These are phyloP conservation scores for Myrmecobius fasciatus DNA, from an alignment of 2,113 vertebrate species.

Conservation along the genomic window DNA sequence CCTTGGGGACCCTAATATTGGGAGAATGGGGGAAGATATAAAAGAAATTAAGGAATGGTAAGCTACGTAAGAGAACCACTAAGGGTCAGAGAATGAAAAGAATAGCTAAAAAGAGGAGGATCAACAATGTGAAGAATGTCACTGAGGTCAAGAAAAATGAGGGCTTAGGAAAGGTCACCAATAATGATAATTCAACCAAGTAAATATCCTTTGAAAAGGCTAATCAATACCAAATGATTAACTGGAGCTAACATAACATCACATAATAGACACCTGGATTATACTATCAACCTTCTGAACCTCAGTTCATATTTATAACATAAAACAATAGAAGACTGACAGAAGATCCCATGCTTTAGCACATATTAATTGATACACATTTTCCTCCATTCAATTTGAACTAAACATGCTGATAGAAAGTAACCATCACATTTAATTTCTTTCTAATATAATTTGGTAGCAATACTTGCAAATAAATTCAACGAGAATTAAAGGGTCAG, in stretches of 20 bases:
- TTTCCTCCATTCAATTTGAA: constrained; percentile 5
- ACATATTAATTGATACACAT: background rate
- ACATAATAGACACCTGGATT: background rate
- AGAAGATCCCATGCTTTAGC: background rate
- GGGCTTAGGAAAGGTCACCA: background rate
- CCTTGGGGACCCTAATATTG: background rate
- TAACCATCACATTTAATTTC: background rate
- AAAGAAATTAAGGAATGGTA: background rate
- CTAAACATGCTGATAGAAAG: background rate
- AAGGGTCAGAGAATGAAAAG: background rate
- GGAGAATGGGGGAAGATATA: background rate
- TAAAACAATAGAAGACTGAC: background rate
- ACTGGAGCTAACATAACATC: background rate
- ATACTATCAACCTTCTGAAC: background rate
- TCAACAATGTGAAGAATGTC: background rate
- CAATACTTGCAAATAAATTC: background rate
- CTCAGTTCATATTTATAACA: background rate
- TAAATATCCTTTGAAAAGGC: background rate
- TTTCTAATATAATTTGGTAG: background rate
- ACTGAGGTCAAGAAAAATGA: background rate
- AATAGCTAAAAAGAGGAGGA: background rate
- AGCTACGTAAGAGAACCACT: background rate
- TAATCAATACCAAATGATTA: background rate
- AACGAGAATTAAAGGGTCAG: background rate
- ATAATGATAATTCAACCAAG: background rate